These are phyloP conservation scores for Drosophila equinoxialis DNA, from an alignment of 1,140 invertebrate species.

Conservation along the genomic window DNA sequence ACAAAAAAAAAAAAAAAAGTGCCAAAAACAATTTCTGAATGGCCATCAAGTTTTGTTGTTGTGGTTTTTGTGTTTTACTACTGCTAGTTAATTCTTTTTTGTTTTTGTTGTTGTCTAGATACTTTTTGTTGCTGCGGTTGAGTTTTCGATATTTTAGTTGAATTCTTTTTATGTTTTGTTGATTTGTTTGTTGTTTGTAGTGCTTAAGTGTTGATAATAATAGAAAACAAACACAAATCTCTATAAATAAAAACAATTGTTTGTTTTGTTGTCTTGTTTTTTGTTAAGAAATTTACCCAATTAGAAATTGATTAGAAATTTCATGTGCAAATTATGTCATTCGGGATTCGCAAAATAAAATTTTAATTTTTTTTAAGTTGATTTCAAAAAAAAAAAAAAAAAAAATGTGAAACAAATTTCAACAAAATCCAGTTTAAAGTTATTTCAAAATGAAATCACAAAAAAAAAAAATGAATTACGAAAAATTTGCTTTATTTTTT, in stretches of 20 bases:
- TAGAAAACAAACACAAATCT: not conserved
- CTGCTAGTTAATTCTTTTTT: not conserved
- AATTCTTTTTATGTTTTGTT: slow-evolving; percentile 54
- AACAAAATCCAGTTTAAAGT: too few species aligned
- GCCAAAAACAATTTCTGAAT: not conserved
- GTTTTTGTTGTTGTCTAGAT: slow-evolving; percentile 20
- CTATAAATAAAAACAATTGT: not conserved
- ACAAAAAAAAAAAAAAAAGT: slow-evolving; percentile 39
- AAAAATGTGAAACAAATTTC: too few species aligned
- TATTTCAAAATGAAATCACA: too few species aligned
- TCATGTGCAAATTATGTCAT: not conserved
- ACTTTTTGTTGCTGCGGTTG: slow-evolving; percentile 76
- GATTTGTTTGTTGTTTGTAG: slow-evolving; percentile 72
- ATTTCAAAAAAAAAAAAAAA: too few species aligned
- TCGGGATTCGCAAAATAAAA: too few species aligned
- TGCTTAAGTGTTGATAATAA: slow-evolving; percentile 1
- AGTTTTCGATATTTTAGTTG: slow-evolving; percentile 81
- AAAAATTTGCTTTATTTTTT: too few species aligned
- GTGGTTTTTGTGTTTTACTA: slow-evolving; percentile 7
- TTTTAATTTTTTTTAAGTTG: too few species aligned
- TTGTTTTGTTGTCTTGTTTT: not conserved
- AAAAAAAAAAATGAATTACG: too few species aligned
- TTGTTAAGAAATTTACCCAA: not conserved
- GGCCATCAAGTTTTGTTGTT: slow-evolving; percentile 13
- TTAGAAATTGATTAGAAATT: not conserved